Evolutionary conservation across 30 jellyfish, hydroid and myxozoan species (phyloP).

Genomic region (Aurelia sp.): DNA sequence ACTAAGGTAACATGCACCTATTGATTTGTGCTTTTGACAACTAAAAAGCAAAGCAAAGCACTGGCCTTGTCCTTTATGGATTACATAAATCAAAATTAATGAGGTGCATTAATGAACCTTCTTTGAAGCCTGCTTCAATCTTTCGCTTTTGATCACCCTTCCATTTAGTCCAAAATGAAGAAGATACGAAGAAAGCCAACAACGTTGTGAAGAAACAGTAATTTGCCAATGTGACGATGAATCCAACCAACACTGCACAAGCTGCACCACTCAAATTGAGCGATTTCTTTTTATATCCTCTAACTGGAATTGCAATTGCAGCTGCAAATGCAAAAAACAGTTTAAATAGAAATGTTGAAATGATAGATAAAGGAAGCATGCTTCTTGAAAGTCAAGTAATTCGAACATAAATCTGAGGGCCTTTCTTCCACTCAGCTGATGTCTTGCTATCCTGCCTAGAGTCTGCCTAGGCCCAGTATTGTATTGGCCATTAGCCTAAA

Average conservation of each 20-base stretch:
- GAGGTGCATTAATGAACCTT: constrained; percentile 31
- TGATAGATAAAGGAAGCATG: constrained; percentile 23
- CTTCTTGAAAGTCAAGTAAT: no score
- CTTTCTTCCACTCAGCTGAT: no score
- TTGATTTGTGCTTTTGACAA: no score
- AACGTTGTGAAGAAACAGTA: constrained; percentile 68
- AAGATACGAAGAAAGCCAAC: constrained; percentile 75
- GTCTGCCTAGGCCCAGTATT: no score
- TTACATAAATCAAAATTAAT: not conserved
- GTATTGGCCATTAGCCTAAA: no score
- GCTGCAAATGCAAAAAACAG: constrained; percentile 33
- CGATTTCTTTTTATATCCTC: constrained; percentile 83
- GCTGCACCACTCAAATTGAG: constrained; percentile 79
- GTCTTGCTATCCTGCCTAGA: no score
- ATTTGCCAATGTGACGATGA: constrained; percentile 67
- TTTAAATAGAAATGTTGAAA: constrained; percentile 27
- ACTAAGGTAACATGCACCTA: no score
- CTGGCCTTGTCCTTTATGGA: no score
- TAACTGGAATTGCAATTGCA: constrained; percentile 54
- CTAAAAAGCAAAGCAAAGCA: no score
- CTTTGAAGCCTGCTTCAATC: constrained; percentile 74
- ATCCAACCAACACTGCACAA: constrained; percentile 84
- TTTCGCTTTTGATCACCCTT: constrained; percentile 60
- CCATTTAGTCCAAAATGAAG: constrained; percentile 81
- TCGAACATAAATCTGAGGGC: no score